Evolutionary conservation across 2,113 vertebrate species (phyloP).

Genomic region (Ammodytes marinus): DNA sequence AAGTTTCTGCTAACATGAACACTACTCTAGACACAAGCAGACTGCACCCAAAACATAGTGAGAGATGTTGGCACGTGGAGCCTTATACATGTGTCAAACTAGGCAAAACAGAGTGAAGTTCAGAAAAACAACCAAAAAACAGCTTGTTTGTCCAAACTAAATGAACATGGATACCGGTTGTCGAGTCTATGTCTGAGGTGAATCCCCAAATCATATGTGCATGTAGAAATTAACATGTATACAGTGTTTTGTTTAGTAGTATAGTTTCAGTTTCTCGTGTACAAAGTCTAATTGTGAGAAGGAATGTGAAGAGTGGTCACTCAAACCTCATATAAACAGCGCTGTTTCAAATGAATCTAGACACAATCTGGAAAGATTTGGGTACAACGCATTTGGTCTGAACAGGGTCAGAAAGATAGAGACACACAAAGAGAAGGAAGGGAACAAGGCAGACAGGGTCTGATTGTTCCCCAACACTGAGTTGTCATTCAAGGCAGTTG

Average conservation of each 20-base stretch:
- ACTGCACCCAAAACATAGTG: neutral
- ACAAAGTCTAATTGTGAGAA: neutral
- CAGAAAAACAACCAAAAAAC: neutral
- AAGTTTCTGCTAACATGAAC: neutral
- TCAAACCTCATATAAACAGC: neutral
- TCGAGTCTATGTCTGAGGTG: neutral
- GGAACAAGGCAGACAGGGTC: constrained; percentile 12
- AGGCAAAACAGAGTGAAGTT: neutral
- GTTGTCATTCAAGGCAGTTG: constrained; percentile 69
- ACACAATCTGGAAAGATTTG: neutral
- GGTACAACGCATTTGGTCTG: neutral
- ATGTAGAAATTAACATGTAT: neutral
- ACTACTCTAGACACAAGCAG: neutral
- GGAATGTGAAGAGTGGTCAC: neutral
- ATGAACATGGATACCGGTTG: neutral
- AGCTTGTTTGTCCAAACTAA: neutral
- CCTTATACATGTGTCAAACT: neutral
- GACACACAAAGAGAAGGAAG: constrained; percentile 27
- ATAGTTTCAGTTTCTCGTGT: neutral
- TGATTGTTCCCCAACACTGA: constrained; percentile 51
- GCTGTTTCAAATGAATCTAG: neutral
- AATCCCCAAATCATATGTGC: neutral
- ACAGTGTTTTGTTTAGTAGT: neutral
- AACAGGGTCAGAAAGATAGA: constrained; percentile 29
- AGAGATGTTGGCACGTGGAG: neutral